Base-by-base conservation (phyloP, 2,797 vertebrate species). In the Borostomias antarcticus region DNA sequence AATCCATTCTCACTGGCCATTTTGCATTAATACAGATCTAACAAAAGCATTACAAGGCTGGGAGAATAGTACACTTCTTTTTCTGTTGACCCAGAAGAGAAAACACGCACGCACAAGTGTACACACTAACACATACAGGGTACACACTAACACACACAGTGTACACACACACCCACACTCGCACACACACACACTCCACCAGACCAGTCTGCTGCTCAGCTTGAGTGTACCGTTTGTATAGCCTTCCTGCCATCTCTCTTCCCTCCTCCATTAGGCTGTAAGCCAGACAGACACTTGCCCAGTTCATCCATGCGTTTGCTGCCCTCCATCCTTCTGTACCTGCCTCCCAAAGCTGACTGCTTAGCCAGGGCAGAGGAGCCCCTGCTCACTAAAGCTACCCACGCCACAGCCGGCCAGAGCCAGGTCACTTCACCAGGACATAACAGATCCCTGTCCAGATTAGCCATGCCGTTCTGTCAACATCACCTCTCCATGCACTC, bases 261-360 rank as follows among this genome's bases (percentile, higher is more conserved):
- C 73, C 72, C 63, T 75, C 76, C 65, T 74, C 70, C 62, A 72
- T 78, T 85, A 91, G 88, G 87, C 88, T 75, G 45, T 43, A 19
- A 50, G 80, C 85, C 86, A 90, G 76, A 40, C 58, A 72, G 79
- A 77, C 78, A 73, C 76, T 83, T 87, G 84, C 82, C 86, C 83
- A 83, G 89, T 81, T 90, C 86, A 91, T 65, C 75, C 85, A 89
- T 86, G 86, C 85, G 73, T 88, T 86, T 72, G 78, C 79, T 84
- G 81, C 78, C 83, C 78, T 86, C 66, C 85, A 74, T 75, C 82
- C 86, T 89, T 84, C 85, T 86, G 85, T 90, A 89, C 82, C 86
- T 80, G 78, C 83, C 83, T 80, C 82, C 83, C 80, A 82, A 80
- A 79, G 80, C 72, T 64, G 75, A 74, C 81, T 83, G 76, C 84